Evolutionary conservation across 2,888 invertebrate genomes (phyloP).

Genomic region (Eueremaeus valkanovi): DNA sequence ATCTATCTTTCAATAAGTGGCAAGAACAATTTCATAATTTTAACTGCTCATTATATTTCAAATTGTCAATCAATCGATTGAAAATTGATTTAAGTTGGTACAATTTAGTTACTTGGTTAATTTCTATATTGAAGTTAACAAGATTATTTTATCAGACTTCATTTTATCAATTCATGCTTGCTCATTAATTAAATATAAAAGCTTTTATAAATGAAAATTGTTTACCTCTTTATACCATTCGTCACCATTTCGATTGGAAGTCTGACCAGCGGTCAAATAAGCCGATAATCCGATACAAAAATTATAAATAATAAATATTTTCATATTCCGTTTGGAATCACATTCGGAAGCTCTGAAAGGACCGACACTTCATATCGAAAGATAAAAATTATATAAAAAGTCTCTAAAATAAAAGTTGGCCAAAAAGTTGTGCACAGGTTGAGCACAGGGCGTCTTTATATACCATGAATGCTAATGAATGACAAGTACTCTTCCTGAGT

Average conservation of each 20-base stretch:
- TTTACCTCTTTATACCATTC: conserved; percentile 20
- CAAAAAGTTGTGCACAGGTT: background rate
- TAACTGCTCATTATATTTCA: no score
- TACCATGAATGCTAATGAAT: background rate
- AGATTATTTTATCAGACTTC: no score
- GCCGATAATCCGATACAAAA: background rate
- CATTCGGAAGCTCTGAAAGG: background rate
- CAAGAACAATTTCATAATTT: no score
- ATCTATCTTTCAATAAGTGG: no score
- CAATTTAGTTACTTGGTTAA: no score
- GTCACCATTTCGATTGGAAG: background rate
- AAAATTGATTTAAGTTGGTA: no score
- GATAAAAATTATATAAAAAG: background rate
- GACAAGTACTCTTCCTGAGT: background rate
- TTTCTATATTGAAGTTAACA: no score
- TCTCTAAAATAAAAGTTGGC: background rate
- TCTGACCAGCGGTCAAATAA: background rate
- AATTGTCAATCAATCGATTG: no score
- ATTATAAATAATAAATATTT: conserved; percentile 10
- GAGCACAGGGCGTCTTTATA: background rate
- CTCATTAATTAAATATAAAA: background rate
- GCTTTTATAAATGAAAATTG: background rate
- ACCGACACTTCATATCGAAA: background rate
- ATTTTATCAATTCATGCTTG: background rate
- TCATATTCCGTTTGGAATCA: background rate